These are phyloP conservation scores for Catharus minimus DNA, from an alignment of 2,113 vertebrate species.

Conservation along the genomic window DNA sequence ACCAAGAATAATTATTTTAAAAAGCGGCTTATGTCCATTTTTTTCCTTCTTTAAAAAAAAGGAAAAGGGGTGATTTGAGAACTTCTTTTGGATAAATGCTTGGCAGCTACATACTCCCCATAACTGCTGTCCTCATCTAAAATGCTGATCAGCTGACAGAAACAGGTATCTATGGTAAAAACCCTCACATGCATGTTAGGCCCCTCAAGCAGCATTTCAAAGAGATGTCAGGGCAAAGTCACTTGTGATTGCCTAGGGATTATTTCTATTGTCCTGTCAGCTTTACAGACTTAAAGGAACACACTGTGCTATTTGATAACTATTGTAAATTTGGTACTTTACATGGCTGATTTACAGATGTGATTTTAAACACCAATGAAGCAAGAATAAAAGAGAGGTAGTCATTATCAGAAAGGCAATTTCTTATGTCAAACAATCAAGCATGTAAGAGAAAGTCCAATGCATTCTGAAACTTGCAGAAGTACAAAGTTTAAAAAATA, in stretches of 20 bases:
- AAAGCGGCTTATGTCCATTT: background rate
- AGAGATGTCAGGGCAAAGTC: background rate
- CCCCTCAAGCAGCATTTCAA: background rate
- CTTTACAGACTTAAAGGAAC: background rate
- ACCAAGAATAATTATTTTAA: background rate
- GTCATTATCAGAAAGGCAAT: background rate
- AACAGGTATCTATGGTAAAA: background rate
- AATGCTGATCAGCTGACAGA: background rate
- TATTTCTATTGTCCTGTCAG: background rate
- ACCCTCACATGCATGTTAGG: background rate
- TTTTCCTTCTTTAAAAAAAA: accelerated
- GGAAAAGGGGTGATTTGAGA: background rate
- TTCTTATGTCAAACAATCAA: background rate
- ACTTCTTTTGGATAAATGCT: background rate
- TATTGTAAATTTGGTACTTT: background rate
- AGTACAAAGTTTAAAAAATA: background rate
- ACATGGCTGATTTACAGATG: background rate
- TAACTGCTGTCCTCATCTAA: background rate
- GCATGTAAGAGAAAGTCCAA: background rate
- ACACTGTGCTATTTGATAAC: background rate
- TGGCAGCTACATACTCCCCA: background rate
- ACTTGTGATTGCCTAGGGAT: background rate
- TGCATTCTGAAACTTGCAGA: background rate
- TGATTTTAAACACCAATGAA: background rate
- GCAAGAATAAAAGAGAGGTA: background rate